These are phyloP conservation scores for Cephus cinctus DNA, from an alignment of 1,140 invertebrate genomes.

Conservation along the genomic window DNA sequence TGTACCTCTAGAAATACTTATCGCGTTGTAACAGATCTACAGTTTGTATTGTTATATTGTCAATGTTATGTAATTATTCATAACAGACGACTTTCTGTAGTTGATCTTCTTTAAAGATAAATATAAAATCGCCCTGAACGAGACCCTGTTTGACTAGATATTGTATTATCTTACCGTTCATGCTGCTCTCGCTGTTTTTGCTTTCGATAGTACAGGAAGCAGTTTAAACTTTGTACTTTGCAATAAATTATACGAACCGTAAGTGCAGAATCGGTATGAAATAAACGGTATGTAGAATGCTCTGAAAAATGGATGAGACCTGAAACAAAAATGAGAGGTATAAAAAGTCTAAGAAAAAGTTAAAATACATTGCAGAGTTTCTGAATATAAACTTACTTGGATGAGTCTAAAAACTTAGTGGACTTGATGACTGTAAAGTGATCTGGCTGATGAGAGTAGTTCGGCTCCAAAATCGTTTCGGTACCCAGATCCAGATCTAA, in stretches of 20 bases:
- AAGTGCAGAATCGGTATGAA: slow-evolving; percentile 70
- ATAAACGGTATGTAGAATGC: slow-evolving; percentile 88
- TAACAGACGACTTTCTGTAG: no score
- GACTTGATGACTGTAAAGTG: slow-evolving; percentile 76
- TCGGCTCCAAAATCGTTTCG: slow-evolving; percentile 73
- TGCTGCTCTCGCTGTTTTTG: slow-evolving; percentile 25
- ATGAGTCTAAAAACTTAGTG: slow-evolving; percentile 75
- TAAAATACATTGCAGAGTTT: slow-evolving; percentile 7
- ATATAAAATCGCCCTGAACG: background rate
- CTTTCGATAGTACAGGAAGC: slow-evolving; percentile 22
- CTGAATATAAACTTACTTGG: slow-evolving; percentile 55
- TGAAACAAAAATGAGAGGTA: slow-evolving; percentile 38
- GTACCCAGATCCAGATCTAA: slow-evolving; percentile 81
- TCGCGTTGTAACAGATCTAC: no score
- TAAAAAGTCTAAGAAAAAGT: slow-evolving; percentile 18
- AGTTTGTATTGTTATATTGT: background rate
- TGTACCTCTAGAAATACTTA: no score
- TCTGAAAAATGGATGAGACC: slow-evolving; percentile 76
- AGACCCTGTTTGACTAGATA: no score
- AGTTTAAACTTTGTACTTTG: slow-evolving; percentile 59
- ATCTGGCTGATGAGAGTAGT: slow-evolving; percentile 71
- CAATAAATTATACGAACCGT: slow-evolving; percentile 80
- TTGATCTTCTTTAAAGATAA: no score
- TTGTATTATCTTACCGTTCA: slow-evolving; percentile 22
- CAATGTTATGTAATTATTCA: background rate